phyloP scores from a whole-genome alignment of 2,888 invertebrate genomes.

The Cheiracanthium punctorium region DNA sequence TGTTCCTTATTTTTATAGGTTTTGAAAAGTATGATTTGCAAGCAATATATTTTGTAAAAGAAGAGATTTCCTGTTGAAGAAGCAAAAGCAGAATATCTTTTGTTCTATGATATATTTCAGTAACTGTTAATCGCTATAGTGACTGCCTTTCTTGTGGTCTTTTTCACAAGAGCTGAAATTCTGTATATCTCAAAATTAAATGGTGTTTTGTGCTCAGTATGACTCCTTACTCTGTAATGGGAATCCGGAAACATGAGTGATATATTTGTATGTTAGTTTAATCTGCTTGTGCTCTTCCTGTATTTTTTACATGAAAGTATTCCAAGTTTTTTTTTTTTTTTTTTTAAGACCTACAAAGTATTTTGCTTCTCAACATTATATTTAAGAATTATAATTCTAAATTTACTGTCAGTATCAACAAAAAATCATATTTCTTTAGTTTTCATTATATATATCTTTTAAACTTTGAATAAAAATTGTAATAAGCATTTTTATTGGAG shows the following conservation, averaged over 20 bases:
- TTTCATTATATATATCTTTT: too few relatives aligned
- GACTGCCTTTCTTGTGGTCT: conserved; percentile 17
- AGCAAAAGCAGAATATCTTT: background rate
- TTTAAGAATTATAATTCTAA: too few relatives aligned
- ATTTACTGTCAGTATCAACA: too few relatives aligned
- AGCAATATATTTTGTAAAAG: conserved; percentile 4
- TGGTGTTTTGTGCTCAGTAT: conserved; percentile 16
- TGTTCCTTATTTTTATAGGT: background rate
- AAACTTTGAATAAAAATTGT: too few relatives aligned
- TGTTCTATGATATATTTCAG: background rate
- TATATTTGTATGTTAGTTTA: too few relatives aligned
- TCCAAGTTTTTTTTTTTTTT: background rate
- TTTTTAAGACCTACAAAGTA: background rate
- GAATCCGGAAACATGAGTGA: too few relatives aligned
- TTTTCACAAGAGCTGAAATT: conserved; percentile 30
- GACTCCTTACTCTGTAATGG: too few relatives aligned
- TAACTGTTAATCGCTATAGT: conserved; percentile 10
- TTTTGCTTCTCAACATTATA: background rate
- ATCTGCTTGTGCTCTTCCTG: too few relatives aligned
- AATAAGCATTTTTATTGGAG: too few relatives aligned
- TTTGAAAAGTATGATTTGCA: background rate
- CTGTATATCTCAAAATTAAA: conserved; percentile 52
- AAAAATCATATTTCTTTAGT: too few relatives aligned
- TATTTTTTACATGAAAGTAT: too few relatives aligned
- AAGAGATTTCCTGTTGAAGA: conserved; percentile 4